Evolutionary conservation across 2,888 invertebrate species (phyloP).

Genomic region (Leucozona laternaria): DNA sequence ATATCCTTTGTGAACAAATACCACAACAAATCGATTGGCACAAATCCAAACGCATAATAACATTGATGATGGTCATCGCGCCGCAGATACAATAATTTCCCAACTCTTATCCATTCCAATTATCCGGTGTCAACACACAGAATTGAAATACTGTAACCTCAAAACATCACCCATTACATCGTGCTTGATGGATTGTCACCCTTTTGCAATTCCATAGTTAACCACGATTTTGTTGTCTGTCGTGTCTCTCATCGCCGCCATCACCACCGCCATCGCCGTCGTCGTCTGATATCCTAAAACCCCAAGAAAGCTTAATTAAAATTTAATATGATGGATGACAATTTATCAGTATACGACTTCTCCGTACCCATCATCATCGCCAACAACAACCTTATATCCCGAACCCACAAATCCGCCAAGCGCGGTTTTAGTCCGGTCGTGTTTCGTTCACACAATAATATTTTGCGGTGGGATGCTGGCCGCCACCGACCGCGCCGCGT

Average conservation of each 20-base stretch:
- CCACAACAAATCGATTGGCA: conserved; percentile 15
- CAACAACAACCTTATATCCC: conserved; percentile 3
- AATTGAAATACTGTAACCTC: conserved; percentile 21
- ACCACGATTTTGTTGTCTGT: conserved; percentile 42
- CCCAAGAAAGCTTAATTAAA: conserved; percentile 65
- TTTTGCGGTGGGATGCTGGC: conserved; percentile 4
- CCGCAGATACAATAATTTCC: background rate
- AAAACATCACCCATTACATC: conserved; percentile 5
- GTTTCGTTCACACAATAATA: conserved; percentile 15
- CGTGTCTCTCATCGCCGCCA: background rate
- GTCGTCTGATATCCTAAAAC: conserved; percentile 1
- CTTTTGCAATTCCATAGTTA: conserved; percentile 31
- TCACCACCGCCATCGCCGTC: background rate
- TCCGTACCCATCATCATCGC: background rate
- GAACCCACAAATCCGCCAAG: conserved; percentile 51
- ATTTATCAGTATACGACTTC: conserved; percentile 50
- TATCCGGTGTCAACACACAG: conserved; percentile 23
- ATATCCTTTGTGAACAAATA: background rate
- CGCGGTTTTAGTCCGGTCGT: conserved; percentile 43
- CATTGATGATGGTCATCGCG: background rate
- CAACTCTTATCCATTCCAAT: conserved; percentile 21
- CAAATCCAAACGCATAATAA: background rate
- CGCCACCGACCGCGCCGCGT: too few species aligned
- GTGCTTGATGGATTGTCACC: conserved; percentile 18
- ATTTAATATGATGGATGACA: conserved; percentile 69